Conservation (phyloP, 2,113 vertebrate genomes). For the Arizona elegans region DNA sequence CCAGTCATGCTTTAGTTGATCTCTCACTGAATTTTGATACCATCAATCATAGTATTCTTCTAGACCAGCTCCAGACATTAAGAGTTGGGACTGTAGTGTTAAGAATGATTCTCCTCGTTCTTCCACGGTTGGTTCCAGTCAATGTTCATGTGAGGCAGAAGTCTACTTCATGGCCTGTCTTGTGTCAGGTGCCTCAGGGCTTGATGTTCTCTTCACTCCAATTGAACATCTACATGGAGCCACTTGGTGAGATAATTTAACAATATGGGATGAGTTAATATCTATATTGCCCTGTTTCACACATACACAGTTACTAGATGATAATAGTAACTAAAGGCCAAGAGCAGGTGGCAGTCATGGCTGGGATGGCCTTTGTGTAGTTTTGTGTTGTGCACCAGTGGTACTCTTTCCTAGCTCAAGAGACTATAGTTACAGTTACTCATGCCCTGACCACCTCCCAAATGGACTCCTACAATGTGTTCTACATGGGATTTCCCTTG, state of each 20-base stretch:
- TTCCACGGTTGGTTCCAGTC: background rate
- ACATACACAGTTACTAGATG: background rate
- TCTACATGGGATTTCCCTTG: background rate
- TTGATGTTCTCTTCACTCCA: background rate
- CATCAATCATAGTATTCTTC: background rate
- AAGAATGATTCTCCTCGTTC: background rate
- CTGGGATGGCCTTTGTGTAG: background rate
- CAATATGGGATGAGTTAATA: background rate
- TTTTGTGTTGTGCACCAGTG: background rate
- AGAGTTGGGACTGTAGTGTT: background rate
- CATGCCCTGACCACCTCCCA: background rate
- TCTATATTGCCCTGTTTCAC: background rate
- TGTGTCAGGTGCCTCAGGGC: background rate
- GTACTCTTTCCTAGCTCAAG: background rate
- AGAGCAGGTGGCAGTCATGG: background rate
- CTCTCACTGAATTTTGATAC: too few relatives aligned
- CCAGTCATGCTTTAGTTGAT: too few relatives aligned
- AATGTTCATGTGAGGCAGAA: background rate
- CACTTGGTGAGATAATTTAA: background rate
- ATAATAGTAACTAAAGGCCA: background rate
- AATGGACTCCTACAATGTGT: background rate
- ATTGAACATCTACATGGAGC: background rate
- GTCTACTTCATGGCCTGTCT: background rate
- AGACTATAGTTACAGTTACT: background rate
- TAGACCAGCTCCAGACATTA: background rate